Evolutionary conservation across 2,888 invertebrate species (phyloP).

Genomic region (Cataglyphis rosenhaueri): DNA sequence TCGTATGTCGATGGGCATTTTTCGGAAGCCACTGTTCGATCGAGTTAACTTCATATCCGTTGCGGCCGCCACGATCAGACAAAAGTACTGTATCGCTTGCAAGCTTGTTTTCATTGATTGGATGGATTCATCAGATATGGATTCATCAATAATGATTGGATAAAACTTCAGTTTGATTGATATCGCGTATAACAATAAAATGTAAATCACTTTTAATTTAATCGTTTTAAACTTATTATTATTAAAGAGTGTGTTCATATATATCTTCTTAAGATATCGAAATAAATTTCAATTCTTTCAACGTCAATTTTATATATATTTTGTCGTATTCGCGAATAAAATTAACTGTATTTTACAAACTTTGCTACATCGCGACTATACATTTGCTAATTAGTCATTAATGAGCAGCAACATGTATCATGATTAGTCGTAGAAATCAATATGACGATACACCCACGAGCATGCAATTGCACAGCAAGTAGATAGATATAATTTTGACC

Average conservation of each 20-base stretch:
- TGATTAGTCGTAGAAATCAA: slow-evolving; percentile 65
- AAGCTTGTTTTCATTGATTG: slow-evolving; percentile 34
- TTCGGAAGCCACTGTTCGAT: slow-evolving; percentile 29
- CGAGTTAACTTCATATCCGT: slow-evolving; percentile 38
- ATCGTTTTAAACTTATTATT: neutral
- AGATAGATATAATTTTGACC: slow-evolving; percentile 29
- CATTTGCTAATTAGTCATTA: slow-evolving; percentile 66
- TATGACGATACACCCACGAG: slow-evolving; percentile 39
- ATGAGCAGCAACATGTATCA: slow-evolving; percentile 55
- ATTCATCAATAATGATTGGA: neutral
- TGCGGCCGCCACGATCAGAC: slow-evolving; percentile 13
- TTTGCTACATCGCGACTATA: slow-evolving; percentile 27
- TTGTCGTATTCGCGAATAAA: slow-evolving; percentile 21
- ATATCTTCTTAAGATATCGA: neutral
- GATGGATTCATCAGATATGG: slow-evolving; percentile 24
- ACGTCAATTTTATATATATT: slow-evolving; percentile 21
- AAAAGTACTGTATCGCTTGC: slow-evolving; percentile 22
- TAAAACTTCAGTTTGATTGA: slow-evolving; percentile 8
- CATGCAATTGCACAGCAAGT: slow-evolving; percentile 39
- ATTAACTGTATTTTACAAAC: slow-evolving; percentile 48
- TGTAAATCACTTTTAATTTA: neutral
- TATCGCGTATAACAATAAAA: neutral
- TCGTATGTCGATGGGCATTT: slow-evolving; percentile 29
- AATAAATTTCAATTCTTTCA: neutral
- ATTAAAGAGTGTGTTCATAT: neutral